Conservation (phyloP, 2,113 vertebrate genomes). For the Triplophysa rosa region DNA sequence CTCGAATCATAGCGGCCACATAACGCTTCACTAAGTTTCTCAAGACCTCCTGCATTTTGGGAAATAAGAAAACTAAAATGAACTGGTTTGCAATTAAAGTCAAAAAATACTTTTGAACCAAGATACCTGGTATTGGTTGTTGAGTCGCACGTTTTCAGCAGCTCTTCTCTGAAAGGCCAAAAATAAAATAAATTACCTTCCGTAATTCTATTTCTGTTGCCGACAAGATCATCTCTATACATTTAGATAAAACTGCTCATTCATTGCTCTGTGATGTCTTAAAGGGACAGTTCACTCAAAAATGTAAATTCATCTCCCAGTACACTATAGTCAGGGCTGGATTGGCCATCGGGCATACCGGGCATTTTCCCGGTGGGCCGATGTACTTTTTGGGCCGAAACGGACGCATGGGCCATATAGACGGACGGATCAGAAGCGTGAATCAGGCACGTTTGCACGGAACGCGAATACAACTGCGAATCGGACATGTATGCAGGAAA, state of each 20-base stretch:
- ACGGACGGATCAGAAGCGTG: too few species aligned
- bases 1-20: constrained; percentile 96
- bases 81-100: not conserved
- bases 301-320: too few species aligned
- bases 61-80: not conserved
- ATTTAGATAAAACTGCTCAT: not conserved
- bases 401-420: too few species aligned
- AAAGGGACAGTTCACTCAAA: too few species aligned
- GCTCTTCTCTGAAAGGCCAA: constrained; percentile 81
- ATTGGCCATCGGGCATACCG: too few species aligned
- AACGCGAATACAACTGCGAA: too few species aligned
- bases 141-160: constrained; percentile 87
- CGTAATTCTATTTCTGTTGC: not conserved
- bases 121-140: constrained; percentile 92
- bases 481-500: too few species aligned
- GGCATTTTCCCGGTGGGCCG: too few species aligned
- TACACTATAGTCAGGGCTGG: too few species aligned
- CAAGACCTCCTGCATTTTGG: constrained; percentile 83
- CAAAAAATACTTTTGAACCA: not conserved
- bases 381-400: too few species aligned
- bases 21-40: constrained; percentile 94
- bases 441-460: too few species aligned
- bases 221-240: not conserved
- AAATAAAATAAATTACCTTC: not conserved
- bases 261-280: too few species aligned